Percentiles rank a stretch among this genome's conserved stretches.
Conservation (phyloP, 2,113 vertebrate genomes). For the Clarias macrocephalus region DNA sequence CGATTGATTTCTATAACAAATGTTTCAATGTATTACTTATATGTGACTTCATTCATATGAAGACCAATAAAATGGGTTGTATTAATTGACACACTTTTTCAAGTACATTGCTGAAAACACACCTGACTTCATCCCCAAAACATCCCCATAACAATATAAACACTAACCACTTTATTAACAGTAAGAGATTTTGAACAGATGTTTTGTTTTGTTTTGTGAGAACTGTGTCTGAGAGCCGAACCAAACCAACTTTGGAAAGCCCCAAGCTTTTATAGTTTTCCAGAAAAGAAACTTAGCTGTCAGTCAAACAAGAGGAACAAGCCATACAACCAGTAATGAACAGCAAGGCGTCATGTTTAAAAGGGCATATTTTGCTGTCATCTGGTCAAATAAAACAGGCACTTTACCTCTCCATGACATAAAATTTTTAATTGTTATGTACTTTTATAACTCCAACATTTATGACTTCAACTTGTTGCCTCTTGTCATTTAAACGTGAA, state of each 20-base stretch:
- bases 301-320: background rate
- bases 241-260: background rate
- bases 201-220: background rate
- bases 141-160: background rate
- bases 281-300: background rate
- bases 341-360: background rate
- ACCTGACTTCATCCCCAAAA: background rate
- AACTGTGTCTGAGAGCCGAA: background rate
- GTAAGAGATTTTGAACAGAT: background rate
- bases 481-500: background rate
- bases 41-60: background rate
- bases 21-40: background rate
- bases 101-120: background rate
- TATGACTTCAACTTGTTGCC: background rate
- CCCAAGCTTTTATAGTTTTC: conserved; percentile 13
- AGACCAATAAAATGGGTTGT: background rate
- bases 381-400: background rate
- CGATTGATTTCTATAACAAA: background rate
- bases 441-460: background rate
- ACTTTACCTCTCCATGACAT: background rate
- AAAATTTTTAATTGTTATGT: too few species aligned
- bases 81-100: background rate
- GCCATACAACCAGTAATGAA: too few species aligned
- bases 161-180: background rate
- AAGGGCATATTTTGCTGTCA: background rate